Evolutionary conservation across 2,113 vertebrate genomes (phyloP).

Genomic region (Equus quagga): DNA sequence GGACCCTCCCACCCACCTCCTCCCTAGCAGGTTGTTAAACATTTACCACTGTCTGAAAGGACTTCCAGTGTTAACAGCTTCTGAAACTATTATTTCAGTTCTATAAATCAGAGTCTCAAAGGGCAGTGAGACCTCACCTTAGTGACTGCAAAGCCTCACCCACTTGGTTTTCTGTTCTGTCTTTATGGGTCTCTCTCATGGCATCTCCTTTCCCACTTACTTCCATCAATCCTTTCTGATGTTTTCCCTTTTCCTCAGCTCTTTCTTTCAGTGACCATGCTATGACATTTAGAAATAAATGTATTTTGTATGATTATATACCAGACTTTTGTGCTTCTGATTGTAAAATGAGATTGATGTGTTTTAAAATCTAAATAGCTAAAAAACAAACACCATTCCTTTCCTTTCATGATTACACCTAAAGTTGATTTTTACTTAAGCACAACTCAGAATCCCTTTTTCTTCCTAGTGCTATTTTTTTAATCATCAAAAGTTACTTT

Average conservation of each 20-base stretch:
- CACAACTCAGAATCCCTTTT: background rate
- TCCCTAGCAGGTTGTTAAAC: background rate
- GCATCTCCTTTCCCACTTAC: background rate
- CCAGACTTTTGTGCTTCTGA: constrained; percentile 28
- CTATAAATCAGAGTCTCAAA: background rate
- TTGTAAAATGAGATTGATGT: background rate
- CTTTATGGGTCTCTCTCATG: background rate
- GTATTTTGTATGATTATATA: background rate
- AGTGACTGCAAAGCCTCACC: background rate
- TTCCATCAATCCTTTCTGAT: background rate
- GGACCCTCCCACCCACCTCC: background rate
- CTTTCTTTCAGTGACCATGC: background rate
- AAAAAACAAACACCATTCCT: background rate
- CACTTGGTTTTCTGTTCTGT: background rate
- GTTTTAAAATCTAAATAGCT: constrained; percentile 40
- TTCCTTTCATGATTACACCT: background rate
- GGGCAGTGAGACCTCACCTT: background rate
- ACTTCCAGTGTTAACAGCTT: background rate
- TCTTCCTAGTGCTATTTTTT: background rate
- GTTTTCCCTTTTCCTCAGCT: background rate
- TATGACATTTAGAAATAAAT: constrained; percentile 45
- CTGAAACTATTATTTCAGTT: background rate
- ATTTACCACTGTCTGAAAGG: background rate
- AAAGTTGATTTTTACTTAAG: constrained; percentile 34
- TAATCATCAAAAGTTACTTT: constrained; percentile 11